Conservation (phyloP, 2,797 vertebrate genomes). For the Zalophus californianus region DNA sequence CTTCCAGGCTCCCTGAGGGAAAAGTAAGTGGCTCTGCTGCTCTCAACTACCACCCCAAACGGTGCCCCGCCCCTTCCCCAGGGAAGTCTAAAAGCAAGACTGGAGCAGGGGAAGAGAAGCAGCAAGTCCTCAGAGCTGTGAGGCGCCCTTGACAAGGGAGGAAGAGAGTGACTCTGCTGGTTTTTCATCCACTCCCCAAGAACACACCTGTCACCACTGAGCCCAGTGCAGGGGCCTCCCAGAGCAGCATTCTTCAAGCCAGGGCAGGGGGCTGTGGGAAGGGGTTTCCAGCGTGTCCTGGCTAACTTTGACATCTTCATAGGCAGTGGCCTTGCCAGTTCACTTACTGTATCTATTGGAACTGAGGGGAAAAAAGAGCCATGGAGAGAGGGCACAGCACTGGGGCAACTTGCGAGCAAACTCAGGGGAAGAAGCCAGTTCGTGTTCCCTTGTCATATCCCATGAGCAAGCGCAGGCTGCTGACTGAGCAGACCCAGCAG, state of each 20-base stretch:
- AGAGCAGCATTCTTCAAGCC: background rate
- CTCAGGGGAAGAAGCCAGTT: background rate
- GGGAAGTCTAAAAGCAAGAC: background rate
- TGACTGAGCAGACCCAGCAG: background rate
- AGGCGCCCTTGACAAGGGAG: fast-evolving
- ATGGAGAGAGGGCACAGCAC: background rate
- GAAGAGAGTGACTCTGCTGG: background rate
- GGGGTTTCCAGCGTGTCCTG: background rate
- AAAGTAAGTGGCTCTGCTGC: background rate
- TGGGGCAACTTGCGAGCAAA: background rate
- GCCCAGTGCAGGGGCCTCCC: background rate
- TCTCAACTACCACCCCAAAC: background rate
- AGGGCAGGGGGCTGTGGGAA: background rate
- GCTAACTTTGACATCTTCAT: background rate
- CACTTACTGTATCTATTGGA: background rate
- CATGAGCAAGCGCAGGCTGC: background rate
- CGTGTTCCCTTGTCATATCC: background rate
- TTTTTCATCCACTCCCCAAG: background rate
- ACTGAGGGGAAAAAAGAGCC: background rate
- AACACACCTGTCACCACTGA: background rate
- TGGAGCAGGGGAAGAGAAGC: background rate
- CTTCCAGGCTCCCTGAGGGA: background rate
- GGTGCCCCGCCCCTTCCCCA: no score
- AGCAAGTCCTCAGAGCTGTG: background rate
- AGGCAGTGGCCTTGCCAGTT: background rate